Evolutionary conservation across 2,797 vertebrate species (phyloP).

Genomic region (Chlorospingus semifuscus): DNA sequence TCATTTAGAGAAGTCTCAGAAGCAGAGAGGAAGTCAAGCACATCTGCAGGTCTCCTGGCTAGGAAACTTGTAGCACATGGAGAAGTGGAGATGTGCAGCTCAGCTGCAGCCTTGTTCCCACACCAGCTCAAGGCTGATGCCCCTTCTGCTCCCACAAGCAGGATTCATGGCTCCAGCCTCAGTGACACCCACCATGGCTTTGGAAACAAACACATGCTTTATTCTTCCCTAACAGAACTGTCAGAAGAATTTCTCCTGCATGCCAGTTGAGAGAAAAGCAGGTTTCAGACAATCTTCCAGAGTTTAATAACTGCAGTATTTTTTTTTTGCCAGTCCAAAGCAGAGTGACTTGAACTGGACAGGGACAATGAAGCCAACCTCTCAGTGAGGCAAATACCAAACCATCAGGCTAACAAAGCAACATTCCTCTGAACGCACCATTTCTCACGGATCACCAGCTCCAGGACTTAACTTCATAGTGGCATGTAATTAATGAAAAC

Average conservation of each 20-base stretch:
- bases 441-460: background rate
- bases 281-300: background rate
- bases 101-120: background rate
- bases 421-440: background rate
- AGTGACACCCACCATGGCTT: background rate
- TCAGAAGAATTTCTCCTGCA: background rate
- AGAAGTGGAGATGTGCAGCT: background rate
- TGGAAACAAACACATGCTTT: background rate
- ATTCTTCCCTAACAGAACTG: background rate
- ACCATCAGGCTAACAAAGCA: background rate
- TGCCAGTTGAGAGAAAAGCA: background rate
- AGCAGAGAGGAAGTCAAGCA: background rate
- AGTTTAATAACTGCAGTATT: background rate
- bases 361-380: background rate
- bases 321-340: background rate
- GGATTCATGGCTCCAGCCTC: background rate
- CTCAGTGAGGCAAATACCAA: background rate
- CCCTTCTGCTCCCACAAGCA: background rate
- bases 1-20: background rate
- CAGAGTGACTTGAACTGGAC: background rate
- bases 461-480: background rate
- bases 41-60: background rate
- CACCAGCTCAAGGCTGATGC: rapidly evolving
- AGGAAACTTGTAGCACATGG: background rate
- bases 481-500: background rate